Base-by-base conservation (phyloP, 2,888 invertebrate genomes). In the Pandemis cinnamomeana region DNA sequence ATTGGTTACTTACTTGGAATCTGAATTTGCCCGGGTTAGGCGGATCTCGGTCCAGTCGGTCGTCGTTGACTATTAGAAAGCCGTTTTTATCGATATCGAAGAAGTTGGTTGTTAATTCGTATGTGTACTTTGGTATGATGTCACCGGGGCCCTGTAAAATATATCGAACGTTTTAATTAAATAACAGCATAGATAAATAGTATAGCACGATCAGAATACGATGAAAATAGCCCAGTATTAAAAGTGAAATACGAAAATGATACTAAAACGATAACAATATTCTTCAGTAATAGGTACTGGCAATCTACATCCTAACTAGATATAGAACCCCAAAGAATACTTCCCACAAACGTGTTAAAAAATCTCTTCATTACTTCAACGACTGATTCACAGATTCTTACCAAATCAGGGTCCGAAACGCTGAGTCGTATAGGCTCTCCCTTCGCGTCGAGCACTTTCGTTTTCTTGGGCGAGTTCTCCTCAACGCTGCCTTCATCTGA, bases 401-500 rank as follows among this genome's bases (percentile, higher is more conserved):
- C 98, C 93, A 98, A 95, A 93, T 99, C 99, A 48, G 96, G 96
- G 89, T 99, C 99, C 6, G 96, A 95, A 8, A 98, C 98, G 10
- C 95, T 95, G 67, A 99, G 95, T 13, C 93, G 91, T 55, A 99
- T 95, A 0, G 98, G 96, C 46, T 95, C 91, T 41, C 96, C 96
- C 11, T 94, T 91, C 0, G 86, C 85, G 82, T 97, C 97, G 69
- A 97, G 85, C 4, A 98, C 97, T 84, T 95, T 95, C 3, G 98
- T 98, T n/a, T 98, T 98, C 68, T 97, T 95, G 0, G 97, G 96
- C 0, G 98, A 97, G 86, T 98, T 98, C 87, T 98, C 98, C 82
- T 97, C 96, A 0, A 98, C 98, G 81, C 95, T 95, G 0, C 98
- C 98, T 82, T 97, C 97, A 27, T 95, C 95, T 0, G 96, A 94